phyloP scores from a whole-genome alignment of 2,888 invertebrate species.

The Aproaerema taeniolella region DNA sequence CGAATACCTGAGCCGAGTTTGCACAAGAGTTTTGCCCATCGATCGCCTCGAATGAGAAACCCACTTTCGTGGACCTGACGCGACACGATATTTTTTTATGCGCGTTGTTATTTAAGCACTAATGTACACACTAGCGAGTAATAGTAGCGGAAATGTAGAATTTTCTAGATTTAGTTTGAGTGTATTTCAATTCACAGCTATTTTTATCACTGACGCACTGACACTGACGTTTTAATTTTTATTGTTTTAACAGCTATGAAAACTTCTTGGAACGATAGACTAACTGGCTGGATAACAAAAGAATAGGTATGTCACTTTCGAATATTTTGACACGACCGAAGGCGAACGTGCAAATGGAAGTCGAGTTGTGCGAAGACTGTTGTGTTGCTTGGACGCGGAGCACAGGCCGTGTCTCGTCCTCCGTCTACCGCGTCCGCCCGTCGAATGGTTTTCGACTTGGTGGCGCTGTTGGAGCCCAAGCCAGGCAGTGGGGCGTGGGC shows the following conservation, averaged over 20 bases:
- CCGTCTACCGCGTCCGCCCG: conserved; percentile 5
- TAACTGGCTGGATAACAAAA: conserved; percentile 22
- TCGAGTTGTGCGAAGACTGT: too few species aligned
- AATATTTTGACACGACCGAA: neutral
- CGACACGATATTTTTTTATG: too few species aligned
- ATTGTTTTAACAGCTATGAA: conserved; percentile 10
- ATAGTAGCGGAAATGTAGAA: neutral
- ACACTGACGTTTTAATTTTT: conserved; percentile 10
- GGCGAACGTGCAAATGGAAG: neutral
- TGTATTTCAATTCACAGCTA: too few species aligned
- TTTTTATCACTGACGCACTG: conserved; percentile 9
- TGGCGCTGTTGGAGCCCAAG: conserved; percentile 25
- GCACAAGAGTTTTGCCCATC: too few species aligned
- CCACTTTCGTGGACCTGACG: too few species aligned
- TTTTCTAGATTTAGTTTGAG: neutral
- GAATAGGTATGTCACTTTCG: neutral
- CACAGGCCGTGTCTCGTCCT: too few species aligned
- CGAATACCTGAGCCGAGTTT: too few species aligned
- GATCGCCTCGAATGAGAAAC: too few species aligned
- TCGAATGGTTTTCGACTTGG: conserved; percentile 9
- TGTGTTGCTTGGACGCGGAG: too few species aligned
- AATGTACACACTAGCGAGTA: neutral
- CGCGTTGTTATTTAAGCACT: neutral
- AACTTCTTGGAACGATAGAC: conserved; percentile 11
- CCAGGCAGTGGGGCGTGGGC: conserved; percentile 42